Evolutionary conservation across 2,797 vertebrate species (phyloP).

Genomic region (Leuciscus waleckii): DNA sequence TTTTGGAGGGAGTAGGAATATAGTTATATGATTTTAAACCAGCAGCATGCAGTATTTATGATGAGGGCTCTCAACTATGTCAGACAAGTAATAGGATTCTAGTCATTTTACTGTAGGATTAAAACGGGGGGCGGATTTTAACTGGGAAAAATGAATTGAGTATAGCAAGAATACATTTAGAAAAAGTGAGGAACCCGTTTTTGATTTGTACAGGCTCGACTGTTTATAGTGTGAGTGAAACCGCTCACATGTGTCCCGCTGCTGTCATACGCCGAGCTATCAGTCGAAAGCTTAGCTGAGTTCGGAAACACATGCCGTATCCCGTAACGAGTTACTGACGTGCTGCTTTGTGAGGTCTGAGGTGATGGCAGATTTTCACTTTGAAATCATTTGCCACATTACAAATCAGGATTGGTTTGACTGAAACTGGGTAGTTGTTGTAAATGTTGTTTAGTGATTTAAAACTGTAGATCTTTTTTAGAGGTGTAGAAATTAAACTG

Average conservation of each 20-base stretch:
- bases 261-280: constrained; percentile 49
- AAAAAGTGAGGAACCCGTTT: constrained; percentile 55
- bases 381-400: constrained; percentile 12
- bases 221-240: constrained; percentile 49
- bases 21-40: constrained; percentile 77
- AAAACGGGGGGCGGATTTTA: constrained; percentile 72
- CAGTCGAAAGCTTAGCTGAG: constrained; percentile 44
- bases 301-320: constrained; percentile 46
- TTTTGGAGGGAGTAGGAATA: constrained; percentile 71
- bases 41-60: constrained; percentile 78
- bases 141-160: constrained; percentile 69
- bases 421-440: constrained; percentile 1
- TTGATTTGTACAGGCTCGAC: constrained; percentile 30
- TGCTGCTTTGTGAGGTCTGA: constrained; percentile 17
- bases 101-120: constrained; percentile 76
- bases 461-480: not conserved
- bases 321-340: constrained; percentile 29
- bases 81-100: constrained; percentile 80
- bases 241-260: constrained; percentile 32
- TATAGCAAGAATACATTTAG: constrained; percentile 71
- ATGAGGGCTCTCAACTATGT: constrained; percentile 76
- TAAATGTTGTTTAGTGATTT: not conserved
- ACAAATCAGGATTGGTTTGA: constrained; percentile 2
- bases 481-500: not conserved
- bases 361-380: constrained; percentile 23